A percentile compares a stretch with the other conserved stretches of the same genome.
These are phyloP conservation scores for Gallinago stenura DNA, from an alignment of 2,797 vertebrate species.

Conservation along the genomic window DNA sequence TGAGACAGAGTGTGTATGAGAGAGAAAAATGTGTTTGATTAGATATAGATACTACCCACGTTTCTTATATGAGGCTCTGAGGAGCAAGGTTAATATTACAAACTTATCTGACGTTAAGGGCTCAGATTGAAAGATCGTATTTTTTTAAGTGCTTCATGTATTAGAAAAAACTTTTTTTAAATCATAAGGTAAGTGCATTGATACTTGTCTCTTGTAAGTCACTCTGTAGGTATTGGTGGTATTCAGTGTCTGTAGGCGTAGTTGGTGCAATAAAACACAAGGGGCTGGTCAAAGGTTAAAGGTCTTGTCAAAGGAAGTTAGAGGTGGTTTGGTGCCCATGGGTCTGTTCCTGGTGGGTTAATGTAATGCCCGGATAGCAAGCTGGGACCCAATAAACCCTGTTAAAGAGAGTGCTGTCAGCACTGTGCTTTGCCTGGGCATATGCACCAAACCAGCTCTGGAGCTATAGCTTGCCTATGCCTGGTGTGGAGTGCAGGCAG, in stretches of 20 bases:
- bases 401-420: not conserved
- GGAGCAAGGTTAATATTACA: not conserved
- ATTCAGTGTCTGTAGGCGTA: not conserved
- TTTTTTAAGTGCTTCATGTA: not conserved
- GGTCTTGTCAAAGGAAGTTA: not conserved
- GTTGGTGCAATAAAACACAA: not conserved
- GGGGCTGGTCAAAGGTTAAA: not conserved
- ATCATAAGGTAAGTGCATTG: not conserved
- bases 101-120: not conserved
- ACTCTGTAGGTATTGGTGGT: not conserved
- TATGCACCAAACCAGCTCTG: not conserved
- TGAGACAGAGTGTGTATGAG: not conserved
- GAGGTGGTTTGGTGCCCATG: not conserved
- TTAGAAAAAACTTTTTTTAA: not conserved
- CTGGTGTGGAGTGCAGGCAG: fast-evolving
- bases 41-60: not conserved
- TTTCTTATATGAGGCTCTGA: not conserved
- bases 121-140: not conserved
- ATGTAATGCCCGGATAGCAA: not conserved
- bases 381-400: not conserved
- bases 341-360: not conserved
- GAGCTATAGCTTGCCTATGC: not conserved
- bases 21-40: not conserved
- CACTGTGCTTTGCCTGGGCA: fast-evolving
- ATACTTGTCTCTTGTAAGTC: not conserved